Evolutionary conservation across 2,888 invertebrate genomes (phyloP), one percentile per base, ranked within the genome.

Genomic region (Byasa hedistus): DNA sequence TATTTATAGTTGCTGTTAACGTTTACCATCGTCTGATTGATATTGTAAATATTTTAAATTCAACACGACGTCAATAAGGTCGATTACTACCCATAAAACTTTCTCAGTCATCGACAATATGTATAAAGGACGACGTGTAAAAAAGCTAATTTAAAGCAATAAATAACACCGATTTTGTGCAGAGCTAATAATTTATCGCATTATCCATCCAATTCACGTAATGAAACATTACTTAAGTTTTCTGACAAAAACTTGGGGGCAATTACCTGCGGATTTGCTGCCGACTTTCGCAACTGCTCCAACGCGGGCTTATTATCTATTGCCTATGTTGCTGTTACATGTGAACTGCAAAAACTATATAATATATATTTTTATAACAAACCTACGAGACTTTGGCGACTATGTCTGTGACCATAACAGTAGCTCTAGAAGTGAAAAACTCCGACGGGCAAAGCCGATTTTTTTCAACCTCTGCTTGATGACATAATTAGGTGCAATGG

Each of bases 191-290:
- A 55, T 55, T 44, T 44, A 44, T 24, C 24, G 39, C 51, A 57
- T 63, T 63, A 63, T 57, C 12, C 19, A 27, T 17, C 17, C 57
- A 57, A 57, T 48, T 36, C 32, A 57, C 19, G 17, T 52, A n/a
- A 58, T 52, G 32, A 23, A 52, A 56, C 56, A 59, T 56, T n/a
- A 56, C 27, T 32, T 24, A 58, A 36, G 52, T 52, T 57, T 58
- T 64, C 64, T 65, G 65, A 68, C 68, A 69, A 70, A 70, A 72
- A 71, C 69, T 60, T 65, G 69, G 61, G 68, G 61, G 63, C 69
- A 70, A 71, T 71, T 71, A 71, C 66, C 61, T 59, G 56, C 62
- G 60, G 60, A 66, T 68, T 67, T 24, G 60, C 55, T 56, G 55
- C 67, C 65, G 65, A 69, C 65, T 72, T 69, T 70, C 69, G 57